Evolutionary conservation across 2,888 invertebrate genomes (phyloP).

Genomic region (Bugula neritina): DNA sequence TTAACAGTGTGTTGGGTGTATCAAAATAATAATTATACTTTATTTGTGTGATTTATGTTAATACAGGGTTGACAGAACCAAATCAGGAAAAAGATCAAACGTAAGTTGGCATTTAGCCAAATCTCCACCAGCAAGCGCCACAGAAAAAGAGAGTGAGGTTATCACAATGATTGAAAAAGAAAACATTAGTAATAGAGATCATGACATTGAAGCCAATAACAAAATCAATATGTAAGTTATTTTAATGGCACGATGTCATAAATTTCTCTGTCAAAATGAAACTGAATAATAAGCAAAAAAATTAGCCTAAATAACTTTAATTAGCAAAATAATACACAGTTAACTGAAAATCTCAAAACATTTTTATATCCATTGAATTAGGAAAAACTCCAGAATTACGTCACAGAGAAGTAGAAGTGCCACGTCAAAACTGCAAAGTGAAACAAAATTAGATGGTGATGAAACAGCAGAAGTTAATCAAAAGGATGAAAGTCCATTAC

Average conservation of each 20-base stretch:
- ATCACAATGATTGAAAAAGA: conserved; percentile 6
- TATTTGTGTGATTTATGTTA: too few species aligned
- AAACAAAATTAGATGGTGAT: background rate
- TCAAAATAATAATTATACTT: too few species aligned
- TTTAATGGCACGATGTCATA: background rate
- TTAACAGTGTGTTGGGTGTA: too few species aligned
- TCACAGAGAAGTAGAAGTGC: conserved; percentile 6
- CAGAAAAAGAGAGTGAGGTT: background rate
- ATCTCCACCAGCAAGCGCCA: background rate
- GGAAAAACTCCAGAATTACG: background rate
- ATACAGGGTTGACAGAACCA: conserved; percentile 1
- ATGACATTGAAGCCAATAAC: too few species aligned
- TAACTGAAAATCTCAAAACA: too few species aligned
- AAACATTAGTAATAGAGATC: background rate
- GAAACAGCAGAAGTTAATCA: background rate
- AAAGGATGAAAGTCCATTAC: background rate
- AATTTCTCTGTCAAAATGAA: background rate
- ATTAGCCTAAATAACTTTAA: too few species aligned
- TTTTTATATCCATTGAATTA: background rate
- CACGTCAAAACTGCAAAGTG: background rate
- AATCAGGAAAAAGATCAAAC: conserved; percentile 11
- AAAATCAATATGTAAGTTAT: too few species aligned
- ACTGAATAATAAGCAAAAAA: too few species aligned
- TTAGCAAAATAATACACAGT: too few species aligned
- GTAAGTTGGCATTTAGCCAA: conserved; percentile 10